These are phyloP conservation scores for Apodemia hepburni DNA, from an alignment of 2,888 invertebrate genomes.

Conservation along the genomic window DNA sequence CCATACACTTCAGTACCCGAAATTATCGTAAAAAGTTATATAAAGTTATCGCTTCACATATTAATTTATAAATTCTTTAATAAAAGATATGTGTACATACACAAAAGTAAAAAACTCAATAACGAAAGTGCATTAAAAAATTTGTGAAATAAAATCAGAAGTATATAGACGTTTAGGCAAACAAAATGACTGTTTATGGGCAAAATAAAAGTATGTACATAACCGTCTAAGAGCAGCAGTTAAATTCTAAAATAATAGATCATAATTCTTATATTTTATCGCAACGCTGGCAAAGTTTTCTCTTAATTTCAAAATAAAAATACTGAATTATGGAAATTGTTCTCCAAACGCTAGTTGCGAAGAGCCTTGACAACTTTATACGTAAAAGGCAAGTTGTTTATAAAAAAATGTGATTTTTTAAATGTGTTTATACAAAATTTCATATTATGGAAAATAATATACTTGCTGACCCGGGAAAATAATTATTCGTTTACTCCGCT, in stretches of 20 bases:
- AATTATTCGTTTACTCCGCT: no score
- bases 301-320: constrained; percentile 38
- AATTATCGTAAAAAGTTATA: no score
- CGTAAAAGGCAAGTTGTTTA: neutral
- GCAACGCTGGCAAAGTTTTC: constrained; percentile 32
- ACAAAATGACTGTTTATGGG: neutral
- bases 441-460: no score
- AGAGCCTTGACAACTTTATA: neutral
- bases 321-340: constrained; percentile 41
- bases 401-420: neutral
- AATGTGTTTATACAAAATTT: no score
- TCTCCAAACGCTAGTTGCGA: constrained; percentile 36
- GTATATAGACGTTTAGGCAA: neutral
- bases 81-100: no score
- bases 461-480: no score
- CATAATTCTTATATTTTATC: constrained; percentile 45
- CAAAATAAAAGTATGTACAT: neutral
- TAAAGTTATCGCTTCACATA: no score
- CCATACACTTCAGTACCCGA: no score
- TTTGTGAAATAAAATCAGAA: neutral
- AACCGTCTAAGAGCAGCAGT: constrained; percentile 1
- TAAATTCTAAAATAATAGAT: constrained; percentile 29
- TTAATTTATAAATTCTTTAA: no score
- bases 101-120: neutral
- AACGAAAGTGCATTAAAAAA: neutral